Evolutionary conservation across 64 coral and sea anemone genomes (phyloP).

Genomic region (Stylophora pistillata): DNA sequence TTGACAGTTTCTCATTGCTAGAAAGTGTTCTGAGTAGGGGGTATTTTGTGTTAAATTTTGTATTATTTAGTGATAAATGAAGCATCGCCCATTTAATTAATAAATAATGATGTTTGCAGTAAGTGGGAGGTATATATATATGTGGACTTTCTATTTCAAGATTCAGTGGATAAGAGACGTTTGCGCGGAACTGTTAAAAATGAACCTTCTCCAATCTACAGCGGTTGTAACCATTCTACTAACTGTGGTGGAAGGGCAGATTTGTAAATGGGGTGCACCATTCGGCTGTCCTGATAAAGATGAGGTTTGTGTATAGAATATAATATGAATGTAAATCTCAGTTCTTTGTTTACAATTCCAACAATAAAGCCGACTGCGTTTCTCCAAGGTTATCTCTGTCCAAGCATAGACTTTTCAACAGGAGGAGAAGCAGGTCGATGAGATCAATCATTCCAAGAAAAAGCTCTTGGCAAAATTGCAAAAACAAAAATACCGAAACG

Average conservation of each 20-base stretch:
- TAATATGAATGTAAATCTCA: no score
- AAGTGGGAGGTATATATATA: neutral
- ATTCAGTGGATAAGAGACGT: neutral
- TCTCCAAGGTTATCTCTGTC: no score
- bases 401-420: no score
- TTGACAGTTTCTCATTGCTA: neutral
- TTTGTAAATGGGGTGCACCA: neutral
- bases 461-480: no score
- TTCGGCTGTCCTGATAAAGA: neutral
- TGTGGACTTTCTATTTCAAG: neutral
- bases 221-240: neutral
- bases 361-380: no score
- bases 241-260: neutral
- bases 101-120: neutral
- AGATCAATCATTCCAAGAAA: no score
- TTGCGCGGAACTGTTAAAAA: neutral
- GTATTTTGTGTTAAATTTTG: neutral
- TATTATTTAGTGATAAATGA: neutral
- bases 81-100: neutral
- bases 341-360: no score
- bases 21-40: neutral
- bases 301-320: neutral
- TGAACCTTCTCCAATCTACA: neutral
- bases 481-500: no score
- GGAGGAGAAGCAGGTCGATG: no score